Evolutionary conservation across 2,797 vertebrate genomes (phyloP).

Genomic region (Rhinella marina): DNA sequence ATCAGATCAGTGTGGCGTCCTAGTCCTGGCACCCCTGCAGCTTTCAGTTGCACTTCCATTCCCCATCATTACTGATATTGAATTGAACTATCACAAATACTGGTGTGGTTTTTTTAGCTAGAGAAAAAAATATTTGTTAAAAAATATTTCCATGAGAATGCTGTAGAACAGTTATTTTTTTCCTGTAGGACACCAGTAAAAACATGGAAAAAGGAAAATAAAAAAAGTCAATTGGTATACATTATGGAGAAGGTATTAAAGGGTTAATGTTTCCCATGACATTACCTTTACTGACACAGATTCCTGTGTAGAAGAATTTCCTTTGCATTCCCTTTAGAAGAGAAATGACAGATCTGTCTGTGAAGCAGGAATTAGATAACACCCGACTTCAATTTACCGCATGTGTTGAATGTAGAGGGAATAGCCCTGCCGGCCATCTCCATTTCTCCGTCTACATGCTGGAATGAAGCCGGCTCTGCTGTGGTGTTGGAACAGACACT

Average conservation of each 20-base stretch:
- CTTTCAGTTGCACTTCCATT: too few species aligned
- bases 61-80: too few species aligned
- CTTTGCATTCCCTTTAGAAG: constrained; percentile 28
- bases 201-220: background rate
- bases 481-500: background rate
- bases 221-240: background rate
- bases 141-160: background rate
- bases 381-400: background rate
- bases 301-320: constrained; percentile 22
- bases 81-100: background rate
- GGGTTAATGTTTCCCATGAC: background rate
- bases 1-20: too few species aligned
- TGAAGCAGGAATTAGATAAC: constrained; percentile 12
- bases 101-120: background rate
- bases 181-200: background rate
- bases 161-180: background rate
- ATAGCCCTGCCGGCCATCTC: background rate
- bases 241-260: background rate
- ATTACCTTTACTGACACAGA: constrained; percentile 19
- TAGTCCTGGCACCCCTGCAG: too few species aligned
- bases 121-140: background rate
- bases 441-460: background rate
- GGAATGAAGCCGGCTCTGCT: background rate
- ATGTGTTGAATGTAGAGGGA: constrained; percentile 21
- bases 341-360: constrained; percentile 9